Percentiles rank a stretch among this genome's conserved stretches.
Evolutionary conservation across 2,888 invertebrate species (phyloP).

Genomic region (Dugesia japonica): DNA sequence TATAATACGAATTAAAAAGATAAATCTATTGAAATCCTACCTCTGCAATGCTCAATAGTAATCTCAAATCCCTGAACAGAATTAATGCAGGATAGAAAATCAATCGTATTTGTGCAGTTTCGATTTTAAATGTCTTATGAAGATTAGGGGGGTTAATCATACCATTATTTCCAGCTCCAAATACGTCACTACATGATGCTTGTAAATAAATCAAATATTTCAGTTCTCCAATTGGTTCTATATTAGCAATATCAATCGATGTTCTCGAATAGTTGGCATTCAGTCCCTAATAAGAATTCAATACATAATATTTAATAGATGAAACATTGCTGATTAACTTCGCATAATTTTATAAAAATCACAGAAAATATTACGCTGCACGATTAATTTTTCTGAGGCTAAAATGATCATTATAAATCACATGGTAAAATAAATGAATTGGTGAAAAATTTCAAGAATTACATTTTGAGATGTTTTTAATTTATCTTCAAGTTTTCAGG

Average conservation of each 20-base stretch:
- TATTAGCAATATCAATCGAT: background rate
- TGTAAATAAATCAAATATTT: background rate
- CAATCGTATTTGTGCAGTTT: background rate
- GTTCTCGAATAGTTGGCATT: background rate
- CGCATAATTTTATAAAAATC: no score
- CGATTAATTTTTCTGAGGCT: no score
- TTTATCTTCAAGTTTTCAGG: no score
- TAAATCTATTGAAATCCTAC: no score
- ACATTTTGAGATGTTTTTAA: no score
- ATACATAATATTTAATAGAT: no score
- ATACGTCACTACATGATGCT: background rate
- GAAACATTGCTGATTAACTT: no score
- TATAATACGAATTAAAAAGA: no score
- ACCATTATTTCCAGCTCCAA: background rate
- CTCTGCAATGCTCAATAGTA: conserved; percentile 13
- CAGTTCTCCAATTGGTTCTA: background rate
- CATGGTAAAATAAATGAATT: no score
- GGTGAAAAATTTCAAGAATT: no score
- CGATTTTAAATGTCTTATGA: background rate
- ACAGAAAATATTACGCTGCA: no score
- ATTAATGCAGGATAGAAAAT: background rate
- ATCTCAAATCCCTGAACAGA: background rate
- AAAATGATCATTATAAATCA: no score
- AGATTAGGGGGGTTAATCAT: background rate
- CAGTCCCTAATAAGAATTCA: background rate